Evolutionary conservation across 2,113 vertebrate species (phyloP).

Genomic region (Elephas maximus): DNA sequence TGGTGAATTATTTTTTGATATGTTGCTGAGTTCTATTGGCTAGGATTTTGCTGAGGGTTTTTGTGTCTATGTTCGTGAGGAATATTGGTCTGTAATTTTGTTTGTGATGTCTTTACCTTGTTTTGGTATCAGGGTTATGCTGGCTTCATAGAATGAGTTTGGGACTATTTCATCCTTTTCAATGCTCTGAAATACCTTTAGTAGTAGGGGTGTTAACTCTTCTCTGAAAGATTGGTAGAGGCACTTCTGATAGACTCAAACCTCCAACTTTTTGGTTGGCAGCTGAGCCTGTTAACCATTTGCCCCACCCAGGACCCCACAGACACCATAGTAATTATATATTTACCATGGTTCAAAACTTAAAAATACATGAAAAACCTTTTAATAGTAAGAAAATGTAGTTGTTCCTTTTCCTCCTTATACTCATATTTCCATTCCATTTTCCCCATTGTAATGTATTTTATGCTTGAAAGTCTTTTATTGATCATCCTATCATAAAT

Average conservation of each 20-base stretch:
- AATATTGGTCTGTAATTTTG: too few relatives aligned
- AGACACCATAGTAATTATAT: background rate
- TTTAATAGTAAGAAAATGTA: background rate
- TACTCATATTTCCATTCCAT: conserved; percentile 35
- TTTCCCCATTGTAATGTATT: conserved; percentile 19
- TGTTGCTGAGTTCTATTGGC: too few relatives aligned
- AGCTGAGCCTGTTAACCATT: background rate
- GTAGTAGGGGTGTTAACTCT: too few relatives aligned
- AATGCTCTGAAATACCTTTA: too few relatives aligned
- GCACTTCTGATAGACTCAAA: background rate
- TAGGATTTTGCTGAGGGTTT: too few relatives aligned
- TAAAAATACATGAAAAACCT: background rate
- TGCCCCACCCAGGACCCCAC: background rate
- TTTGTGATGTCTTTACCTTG: too few relatives aligned
- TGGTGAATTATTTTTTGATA: too few relatives aligned
- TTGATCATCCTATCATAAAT: conserved; percentile 28
- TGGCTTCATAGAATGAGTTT: too few relatives aligned
- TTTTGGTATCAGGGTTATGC: too few relatives aligned
- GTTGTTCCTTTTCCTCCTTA: conserved; percentile 10
- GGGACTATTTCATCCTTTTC: too few relatives aligned
- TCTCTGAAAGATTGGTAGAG: background rate
- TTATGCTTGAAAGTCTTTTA: conserved; percentile 53
- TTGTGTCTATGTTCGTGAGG: too few relatives aligned
- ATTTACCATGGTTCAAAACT: background rate
- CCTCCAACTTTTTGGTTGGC: background rate